Percentiles rank a stretch among this genome's conserved stretches.
phyloP scores from a whole-genome alignment of 2,113 vertebrate species.

The Mohoua ochrocephala region DNA sequence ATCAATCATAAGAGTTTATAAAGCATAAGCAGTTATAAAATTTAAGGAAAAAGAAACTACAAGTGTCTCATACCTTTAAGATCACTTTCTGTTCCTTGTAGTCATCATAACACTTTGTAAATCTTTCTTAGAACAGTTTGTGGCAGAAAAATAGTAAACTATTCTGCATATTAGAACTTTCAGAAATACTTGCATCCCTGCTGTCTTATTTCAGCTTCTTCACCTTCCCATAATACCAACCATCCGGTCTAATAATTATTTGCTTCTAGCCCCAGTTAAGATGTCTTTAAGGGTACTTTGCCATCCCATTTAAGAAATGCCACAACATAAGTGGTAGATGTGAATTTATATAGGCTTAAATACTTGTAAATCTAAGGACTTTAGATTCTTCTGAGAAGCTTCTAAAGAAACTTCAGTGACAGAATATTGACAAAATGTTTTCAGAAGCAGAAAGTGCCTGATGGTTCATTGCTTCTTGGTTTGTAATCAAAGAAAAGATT shows the following conservation, averaged over 20 bases:
- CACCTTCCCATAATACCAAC: background rate
- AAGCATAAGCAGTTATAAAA: background rate
- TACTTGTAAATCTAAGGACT: background rate
- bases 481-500: background rate
- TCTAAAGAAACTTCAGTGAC: background rate
- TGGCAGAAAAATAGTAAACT: background rate
- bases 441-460: background rate
- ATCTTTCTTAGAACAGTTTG: background rate
- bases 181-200: background rate
- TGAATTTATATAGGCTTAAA: background rate
- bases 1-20: background rate
- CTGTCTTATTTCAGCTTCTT: background rate
- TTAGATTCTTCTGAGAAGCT: background rate
- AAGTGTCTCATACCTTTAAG: background rate
- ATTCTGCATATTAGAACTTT: background rate
- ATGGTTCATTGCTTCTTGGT: background rate
- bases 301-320: background rate
- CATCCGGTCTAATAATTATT: background rate
- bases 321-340: background rate
- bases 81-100: background rate
- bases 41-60: background rate
- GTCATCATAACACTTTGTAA: background rate
- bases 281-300: background rate
- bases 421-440: background rate
- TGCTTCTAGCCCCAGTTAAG: background rate